Evolutionary conservation across 2,888 invertebrate genomes (phyloP), one percentile per base, ranked within the genome.

Genomic region (Myopa tessellatipennis): DNA sequence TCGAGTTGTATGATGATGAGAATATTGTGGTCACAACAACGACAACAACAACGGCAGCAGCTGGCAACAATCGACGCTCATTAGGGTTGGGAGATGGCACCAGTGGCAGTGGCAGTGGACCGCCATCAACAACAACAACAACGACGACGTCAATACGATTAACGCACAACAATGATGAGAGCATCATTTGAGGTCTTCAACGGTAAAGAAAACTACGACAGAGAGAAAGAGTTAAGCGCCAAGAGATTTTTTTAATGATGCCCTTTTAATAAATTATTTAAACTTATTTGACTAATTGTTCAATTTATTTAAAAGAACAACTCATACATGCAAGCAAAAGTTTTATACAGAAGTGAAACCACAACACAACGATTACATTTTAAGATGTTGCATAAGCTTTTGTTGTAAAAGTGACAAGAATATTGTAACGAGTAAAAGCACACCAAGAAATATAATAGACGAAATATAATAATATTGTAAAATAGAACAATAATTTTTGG

Each of bases 101-200:
- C 38, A 60, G 69, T 52, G 69, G 58, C 55, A 63, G 74, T 52
- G 73, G 79, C 18, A 74, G 38, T 3, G 77, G 36, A 79, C 81
- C 38, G 80, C 84, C 84, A 5, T 83, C 84, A 7, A 82, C 82
- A 67, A 84, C 84, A 4, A 83, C 84, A 7, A 82, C 82, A 67
- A 86, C 86, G 14, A 87, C 85, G 58, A 86, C 87, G 16, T 86
- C 87, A 74, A 87, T 87, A 78, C 85, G 86, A 16, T 80, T 86
- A 69, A 85, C 85, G 38, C 85, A 87, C 38, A 87, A 88, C 74
- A 88, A 86, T 81, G 89, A 88, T 78, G 88, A 88, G 78, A 88
- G 88, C 84, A 88, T 88, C 90, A 84, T 90, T 89, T 83, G 90
- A 89, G 81, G 89, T 89, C 80, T 85, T 84, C 88, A 86, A 78